Percentiles rank a stretch among this genome's conserved stretches.
Evolutionary conservation across 2,797 vertebrate genomes (phyloP).

Genomic region (Myoxocephalus aenaeus): DNA sequence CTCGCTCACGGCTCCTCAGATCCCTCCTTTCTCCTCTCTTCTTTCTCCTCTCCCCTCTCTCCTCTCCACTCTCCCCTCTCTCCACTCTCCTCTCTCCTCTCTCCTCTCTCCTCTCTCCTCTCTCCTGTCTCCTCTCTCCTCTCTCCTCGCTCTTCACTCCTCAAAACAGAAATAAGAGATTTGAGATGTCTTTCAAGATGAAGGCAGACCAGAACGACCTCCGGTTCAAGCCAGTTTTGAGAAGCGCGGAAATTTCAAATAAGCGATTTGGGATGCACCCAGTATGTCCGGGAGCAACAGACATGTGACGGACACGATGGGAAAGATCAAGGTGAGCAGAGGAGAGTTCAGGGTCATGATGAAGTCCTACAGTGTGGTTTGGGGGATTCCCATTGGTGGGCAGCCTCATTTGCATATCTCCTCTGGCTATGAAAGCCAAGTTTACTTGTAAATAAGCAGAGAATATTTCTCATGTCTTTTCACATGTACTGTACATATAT

Average conservation of each 20-base stretch:
- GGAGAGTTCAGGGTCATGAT: background rate
- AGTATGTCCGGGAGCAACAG: conserved; percentile 11
- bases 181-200: background rate
- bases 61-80: too few relatives aligned
- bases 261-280: background rate
- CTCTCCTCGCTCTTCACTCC: too few relatives aligned
- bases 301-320: conserved; percentile 43
- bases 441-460: background rate
- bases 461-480: background rate
- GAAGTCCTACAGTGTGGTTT: background rate
- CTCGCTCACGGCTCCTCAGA: background rate
- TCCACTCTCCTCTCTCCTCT: background rate
- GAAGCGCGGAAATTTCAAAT: background rate
- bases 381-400: background rate
- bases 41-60: too few relatives aligned
- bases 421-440: background rate
- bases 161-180: background rate
- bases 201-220: background rate
- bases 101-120: too few relatives aligned
- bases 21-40: background rate
- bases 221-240: background rate
- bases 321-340: conserved; percentile 6
- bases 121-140: too few relatives aligned
- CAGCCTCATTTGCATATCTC: conserved; percentile 11
- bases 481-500: background rate